Conservation (phyloP, 2,113 vertebrate species). For the Raja brachyura region DNA sequence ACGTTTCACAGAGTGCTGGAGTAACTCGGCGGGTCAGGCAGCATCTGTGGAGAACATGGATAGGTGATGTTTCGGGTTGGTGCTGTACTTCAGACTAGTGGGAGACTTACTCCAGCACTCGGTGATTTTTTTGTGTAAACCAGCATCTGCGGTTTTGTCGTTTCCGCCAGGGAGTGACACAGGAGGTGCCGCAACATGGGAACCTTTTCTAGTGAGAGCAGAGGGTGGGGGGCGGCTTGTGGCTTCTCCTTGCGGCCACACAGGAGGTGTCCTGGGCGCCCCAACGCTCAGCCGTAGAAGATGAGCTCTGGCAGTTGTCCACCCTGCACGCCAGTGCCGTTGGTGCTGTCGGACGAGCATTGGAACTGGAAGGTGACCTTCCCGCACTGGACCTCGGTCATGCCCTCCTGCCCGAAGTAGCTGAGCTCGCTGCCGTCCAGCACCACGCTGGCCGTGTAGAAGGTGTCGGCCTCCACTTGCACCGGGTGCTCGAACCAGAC, state of each 20-base stretch:
- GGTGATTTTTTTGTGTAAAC: no score
- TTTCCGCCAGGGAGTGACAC: no score
- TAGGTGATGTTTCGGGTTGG: no score
- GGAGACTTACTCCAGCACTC: no score
- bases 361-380: constrained; percentile 96
- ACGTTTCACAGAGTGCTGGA: no score
- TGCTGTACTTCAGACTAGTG: no score
- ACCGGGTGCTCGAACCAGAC: constrained; percentile 96
- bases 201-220: no score
- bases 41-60: no score
- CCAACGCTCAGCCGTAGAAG: constrained; percentile 74
- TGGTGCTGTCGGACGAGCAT: constrained; percentile 96
- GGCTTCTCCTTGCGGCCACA: not conserved
- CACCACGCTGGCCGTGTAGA: constrained; percentile 92
- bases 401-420: constrained; percentile 94
- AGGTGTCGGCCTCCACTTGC: constrained; percentile 92
- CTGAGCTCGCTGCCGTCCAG: constrained; percentile 91
- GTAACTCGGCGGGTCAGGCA: no score
- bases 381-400: constrained; percentile 96
- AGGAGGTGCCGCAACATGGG: no score
- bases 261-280: not conserved
- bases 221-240: no score
- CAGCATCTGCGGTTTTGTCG: no score
- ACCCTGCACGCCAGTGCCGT: constrained; percentile 91
- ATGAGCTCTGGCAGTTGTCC: constrained; percentile 95